phyloP scores from a whole-genome alignment of 2,888 invertebrate species.

The Caenorhabditis drosophilae region DNA sequence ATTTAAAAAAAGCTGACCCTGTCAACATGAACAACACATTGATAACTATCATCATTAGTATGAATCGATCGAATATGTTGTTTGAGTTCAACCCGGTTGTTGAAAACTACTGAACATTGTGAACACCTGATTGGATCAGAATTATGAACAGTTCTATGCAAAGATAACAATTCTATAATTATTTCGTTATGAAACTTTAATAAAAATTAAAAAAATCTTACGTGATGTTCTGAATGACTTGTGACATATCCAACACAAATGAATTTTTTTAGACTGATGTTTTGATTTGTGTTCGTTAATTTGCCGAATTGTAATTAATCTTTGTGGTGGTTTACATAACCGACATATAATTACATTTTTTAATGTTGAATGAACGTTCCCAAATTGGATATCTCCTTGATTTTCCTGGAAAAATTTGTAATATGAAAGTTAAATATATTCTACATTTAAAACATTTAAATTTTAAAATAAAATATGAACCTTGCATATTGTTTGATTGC shows the following conservation, averaged over 20 bases:
- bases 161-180: slow-evolving; percentile 31
- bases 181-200: neutral
- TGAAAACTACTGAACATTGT: slow-evolving; percentile 29
- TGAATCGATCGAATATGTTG: slow-evolving; percentile 26
- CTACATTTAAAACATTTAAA: neutral
- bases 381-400: too few species aligned
- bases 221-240: slow-evolving; percentile 45
- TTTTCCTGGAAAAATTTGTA: neutral
- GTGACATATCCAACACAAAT: slow-evolving; percentile 50
- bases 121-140: slow-evolving; percentile 38
- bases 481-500: neutral
- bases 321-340: slow-evolving; percentile 18
- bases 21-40: slow-evolving; percentile 27
- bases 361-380: too few species aligned
- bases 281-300: slow-evolving; percentile 35
- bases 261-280: slow-evolving; percentile 35
- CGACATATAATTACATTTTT: slow-evolving; percentile 22
- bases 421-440: neutral
- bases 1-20: slow-evolving; percentile 8
- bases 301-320: slow-evolving; percentile 18
- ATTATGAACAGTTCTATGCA: slow-evolving; percentile 40
- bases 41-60: slow-evolving; percentile 16
- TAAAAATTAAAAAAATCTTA: slow-evolving; percentile 13
- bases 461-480: too few species aligned
- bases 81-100: slow-evolving; percentile 27